Percentiles rank a stretch among this genome's conserved stretches.
phyloP scores from a whole-genome alignment of 2,888 invertebrate species.

The Plagiodera versicolora region DNA sequence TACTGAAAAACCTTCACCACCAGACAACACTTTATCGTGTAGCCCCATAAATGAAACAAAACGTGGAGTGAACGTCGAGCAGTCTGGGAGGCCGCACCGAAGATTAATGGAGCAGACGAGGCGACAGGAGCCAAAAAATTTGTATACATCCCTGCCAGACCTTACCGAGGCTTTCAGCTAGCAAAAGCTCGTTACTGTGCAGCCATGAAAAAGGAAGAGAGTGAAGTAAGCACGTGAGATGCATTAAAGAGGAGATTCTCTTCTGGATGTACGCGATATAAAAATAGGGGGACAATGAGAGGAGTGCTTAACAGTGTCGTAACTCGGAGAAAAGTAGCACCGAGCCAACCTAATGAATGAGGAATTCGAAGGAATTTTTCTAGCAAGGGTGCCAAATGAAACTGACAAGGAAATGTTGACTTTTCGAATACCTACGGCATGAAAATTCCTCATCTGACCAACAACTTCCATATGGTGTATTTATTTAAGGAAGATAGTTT shows the following conservation, averaged over 20 bases:
- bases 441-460: too few species aligned
- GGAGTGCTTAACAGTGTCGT: too few species aligned
- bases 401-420: too few species aligned
- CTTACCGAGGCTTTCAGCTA: not conserved
- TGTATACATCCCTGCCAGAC: not conserved
- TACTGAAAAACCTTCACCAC: not conserved
- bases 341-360: too few species aligned
- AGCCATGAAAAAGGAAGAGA: not conserved
- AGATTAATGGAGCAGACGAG: not conserved
- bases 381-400: too few species aligned
- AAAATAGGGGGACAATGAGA: too few species aligned
- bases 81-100: not conserved
- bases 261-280: too few species aligned
- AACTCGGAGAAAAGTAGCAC: too few species aligned
- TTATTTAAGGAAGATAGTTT: too few species aligned
- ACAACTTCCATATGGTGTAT: too few species aligned
- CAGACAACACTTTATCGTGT: not conserved
- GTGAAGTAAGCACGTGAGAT: not conserved
- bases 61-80: not conserved
- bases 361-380: too few species aligned
- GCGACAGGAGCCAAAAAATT: not conserved
- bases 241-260: not conserved
- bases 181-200: not conserved
- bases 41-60: not conserved
- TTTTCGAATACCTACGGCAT: too few species aligned